Base-by-base conservation (phyloP, 2,888 invertebrate species). In the Phaonia tiefii region DNA sequence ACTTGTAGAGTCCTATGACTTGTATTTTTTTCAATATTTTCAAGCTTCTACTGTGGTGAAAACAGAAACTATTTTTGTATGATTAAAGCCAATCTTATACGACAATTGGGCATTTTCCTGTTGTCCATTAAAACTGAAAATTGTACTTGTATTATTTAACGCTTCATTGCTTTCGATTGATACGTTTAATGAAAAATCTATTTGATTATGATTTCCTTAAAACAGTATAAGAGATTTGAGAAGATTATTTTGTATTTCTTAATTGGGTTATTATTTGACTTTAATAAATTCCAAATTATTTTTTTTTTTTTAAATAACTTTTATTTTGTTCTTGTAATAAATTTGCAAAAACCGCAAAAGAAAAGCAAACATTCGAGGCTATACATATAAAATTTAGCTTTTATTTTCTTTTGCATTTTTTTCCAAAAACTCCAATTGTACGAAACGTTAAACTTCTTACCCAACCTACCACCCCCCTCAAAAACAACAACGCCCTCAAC, bases 381-480 rank as follows among this genome's bases (percentile, higher is more conserved):
- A 44, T 69, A 58, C 70, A 80, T 25, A 42, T 39, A 75, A 78
- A 78, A 72, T 78, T 65, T 15, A 78, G 81, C 67, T 75, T 78
- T 81, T 81, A 81, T 81, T 81, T 81, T 81, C 81, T 81, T 81
- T 81, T 78, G 81, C 81, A 81, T 81, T 81, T 54, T 78, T 81
- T 54, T 78, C 46, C 66, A 67, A 77, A 71, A 46, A 44, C 70
- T 69, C 22, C 46, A 60, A 70, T 69, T 26, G 51, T 46, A 63
- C 58, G 69, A 74, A 58, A 66, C 20, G 31, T 54, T 31, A 31
- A 31, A 31, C 31, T 31, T 31, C 31, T 31, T 31, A 3, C 31
- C 31, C 31, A 51, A 63, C 75, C 56, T 70, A 49, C 71, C 79
- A 74, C 51, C 49, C 51, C 17, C 44, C 54, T 54, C 42, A 42